These are phyloP conservation scores for Aphrophora alni DNA, from an alignment of 2,888 invertebrate genomes.

Conservation along the genomic window DNA sequence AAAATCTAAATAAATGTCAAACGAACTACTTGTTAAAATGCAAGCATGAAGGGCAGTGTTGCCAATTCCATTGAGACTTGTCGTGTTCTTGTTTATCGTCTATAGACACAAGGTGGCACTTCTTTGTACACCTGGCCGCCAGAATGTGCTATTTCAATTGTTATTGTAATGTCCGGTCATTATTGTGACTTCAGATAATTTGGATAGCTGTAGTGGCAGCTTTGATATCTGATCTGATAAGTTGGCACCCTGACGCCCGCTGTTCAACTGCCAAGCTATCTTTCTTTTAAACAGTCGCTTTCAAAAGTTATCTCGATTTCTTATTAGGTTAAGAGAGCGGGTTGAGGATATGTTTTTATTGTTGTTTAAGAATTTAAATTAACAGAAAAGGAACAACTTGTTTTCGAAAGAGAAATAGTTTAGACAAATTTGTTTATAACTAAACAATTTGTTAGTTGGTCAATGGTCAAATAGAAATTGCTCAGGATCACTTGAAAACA, in stretches of 20 bases:
- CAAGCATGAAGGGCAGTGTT: neutral
- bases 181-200: neutral
- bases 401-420: too few species aligned
- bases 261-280: neutral
- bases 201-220: neutral
- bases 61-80: neutral
- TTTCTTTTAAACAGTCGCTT: neutral
- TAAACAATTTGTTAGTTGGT: too few species aligned
- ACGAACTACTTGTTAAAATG: neutral
- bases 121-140: neutral
- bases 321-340: neutral
- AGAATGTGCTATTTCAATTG: neutral
- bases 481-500: too few species aligned
- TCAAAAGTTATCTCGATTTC: neutral
- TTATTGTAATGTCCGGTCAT: neutral
- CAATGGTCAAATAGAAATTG: too few species aligned
- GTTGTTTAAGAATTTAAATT: too few species aligned
- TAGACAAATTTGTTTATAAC: too few species aligned
- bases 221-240: neutral
- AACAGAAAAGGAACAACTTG: too few species aligned
- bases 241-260: neutral
- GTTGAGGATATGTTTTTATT: too few species aligned
- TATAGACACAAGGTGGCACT: neutral
- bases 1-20: neutral
- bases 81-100: neutral